phyloP scores from a whole-genome alignment of 2,888 invertebrate genomes.

The Diploptera punctata region DNA sequence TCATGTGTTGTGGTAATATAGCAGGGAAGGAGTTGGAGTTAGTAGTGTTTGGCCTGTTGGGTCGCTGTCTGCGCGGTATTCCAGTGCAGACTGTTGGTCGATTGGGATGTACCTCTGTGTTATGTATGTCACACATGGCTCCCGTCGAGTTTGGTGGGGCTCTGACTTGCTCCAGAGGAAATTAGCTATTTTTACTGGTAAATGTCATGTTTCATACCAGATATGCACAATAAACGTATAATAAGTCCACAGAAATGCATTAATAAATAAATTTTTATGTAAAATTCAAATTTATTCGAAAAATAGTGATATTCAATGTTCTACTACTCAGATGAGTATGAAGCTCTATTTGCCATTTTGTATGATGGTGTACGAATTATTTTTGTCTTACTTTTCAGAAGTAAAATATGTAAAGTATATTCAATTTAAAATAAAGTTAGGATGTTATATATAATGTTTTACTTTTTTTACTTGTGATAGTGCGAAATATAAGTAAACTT shows the following conservation, averaged over 20 bases:
- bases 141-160: constrained; percentile 49
- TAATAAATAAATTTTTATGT: constrained; percentile 46
- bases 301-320: no score
- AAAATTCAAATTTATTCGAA: no score
- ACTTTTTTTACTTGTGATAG: no score
- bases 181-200: constrained; percentile 49
- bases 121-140: constrained; percentile 55
- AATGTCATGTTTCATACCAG: constrained; percentile 39
- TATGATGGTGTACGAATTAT: no score
- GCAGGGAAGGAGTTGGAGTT: constrained; percentile 43
- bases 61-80: constrained; percentile 44
- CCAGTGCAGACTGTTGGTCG: constrained; percentile 49
- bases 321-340: no score
- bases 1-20: constrained; percentile 26
- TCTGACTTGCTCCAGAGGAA: constrained; percentile 48
- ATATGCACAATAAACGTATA: neutral
- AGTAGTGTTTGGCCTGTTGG: constrained; percentile 40
- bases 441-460: no score
- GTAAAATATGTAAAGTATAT: no score
- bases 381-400: no score
- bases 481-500: no score
- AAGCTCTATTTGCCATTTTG: no score
- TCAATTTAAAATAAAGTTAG: no score
- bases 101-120: constrained; percentile 50
- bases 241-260: neutral